These are phyloP conservation scores for Grus americana DNA, from an alignment of 2,113 vertebrate species.

Conservation along the genomic window DNA sequence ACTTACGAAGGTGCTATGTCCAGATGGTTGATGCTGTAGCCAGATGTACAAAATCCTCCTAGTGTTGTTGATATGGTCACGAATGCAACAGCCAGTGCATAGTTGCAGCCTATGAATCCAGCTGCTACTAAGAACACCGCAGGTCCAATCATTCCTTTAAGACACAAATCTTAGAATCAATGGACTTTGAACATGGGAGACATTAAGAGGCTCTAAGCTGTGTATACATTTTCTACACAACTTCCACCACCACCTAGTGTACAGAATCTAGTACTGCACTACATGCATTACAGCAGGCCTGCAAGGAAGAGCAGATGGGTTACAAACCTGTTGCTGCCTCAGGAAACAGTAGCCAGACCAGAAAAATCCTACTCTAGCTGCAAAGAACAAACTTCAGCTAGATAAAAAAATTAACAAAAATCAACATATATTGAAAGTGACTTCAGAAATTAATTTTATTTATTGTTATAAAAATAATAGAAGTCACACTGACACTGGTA, in stretches of 20 bases:
- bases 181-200: background rate
- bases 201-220: background rate
- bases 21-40: conserved; percentile 96
- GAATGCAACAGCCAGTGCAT: conserved; percentile 85
- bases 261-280: background rate
- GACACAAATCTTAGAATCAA: background rate
- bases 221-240: rapidly evolving
- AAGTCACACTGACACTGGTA: background rate
- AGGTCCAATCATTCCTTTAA: conserved; percentile 91
- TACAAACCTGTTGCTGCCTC: background rate
- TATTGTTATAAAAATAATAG: background rate
- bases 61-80: conserved; percentile 90
- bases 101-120: conserved; percentile 90
- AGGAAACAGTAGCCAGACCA: background rate
- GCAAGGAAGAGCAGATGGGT: background rate
- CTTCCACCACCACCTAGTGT: conserved; percentile 63
- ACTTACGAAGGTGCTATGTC: conserved; percentile 99
- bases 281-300: rapidly evolving
- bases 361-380: background rate
- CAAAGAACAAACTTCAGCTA: background rate
- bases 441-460: background rate
- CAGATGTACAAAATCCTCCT: conserved; percentile 89
- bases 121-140: conserved; percentile 89
- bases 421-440: background rate
- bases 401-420: background rate